Evolutionary conservation across 1,140 invertebrate species (phyloP).

Genomic region (Penaeus chinensis): DNA sequence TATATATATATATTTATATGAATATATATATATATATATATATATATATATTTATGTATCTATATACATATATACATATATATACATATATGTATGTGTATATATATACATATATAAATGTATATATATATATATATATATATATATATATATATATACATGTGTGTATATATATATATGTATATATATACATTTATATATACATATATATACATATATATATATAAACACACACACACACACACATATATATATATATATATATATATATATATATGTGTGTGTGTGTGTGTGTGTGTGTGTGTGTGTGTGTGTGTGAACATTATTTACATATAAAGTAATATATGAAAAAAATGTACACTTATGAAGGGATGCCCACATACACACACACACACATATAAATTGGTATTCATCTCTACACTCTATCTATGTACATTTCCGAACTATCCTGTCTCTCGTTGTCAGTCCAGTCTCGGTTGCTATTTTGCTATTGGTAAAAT

Average conservation of each 20-base stretch:
- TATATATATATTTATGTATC: background rate
- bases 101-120: constrained; percentile 5
- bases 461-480: too few species aligned
- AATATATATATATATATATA: constrained; percentile 7
- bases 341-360: background rate
- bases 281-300: too few species aligned
- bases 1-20: background rate
- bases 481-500: too few species aligned
- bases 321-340: background rate
- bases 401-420: background rate
- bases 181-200: too few species aligned
- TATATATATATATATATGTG: too few species aligned
- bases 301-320: background rate
- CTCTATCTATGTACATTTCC: background rate
- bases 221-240: too few species aligned
- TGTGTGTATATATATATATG: too few species aligned
- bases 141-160: too few species aligned
- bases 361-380: background rate
- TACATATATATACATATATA: too few species aligned
- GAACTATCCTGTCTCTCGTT: too few species aligned
- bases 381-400: background rate
- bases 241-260: too few species aligned
- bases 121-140: constrained; percentile 17
- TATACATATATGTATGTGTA: background rate
- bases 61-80: constrained; percentile 11